Base-by-base conservation (phyloP, 2,113 vertebrate species). In the Colaptes auratus region DNA sequence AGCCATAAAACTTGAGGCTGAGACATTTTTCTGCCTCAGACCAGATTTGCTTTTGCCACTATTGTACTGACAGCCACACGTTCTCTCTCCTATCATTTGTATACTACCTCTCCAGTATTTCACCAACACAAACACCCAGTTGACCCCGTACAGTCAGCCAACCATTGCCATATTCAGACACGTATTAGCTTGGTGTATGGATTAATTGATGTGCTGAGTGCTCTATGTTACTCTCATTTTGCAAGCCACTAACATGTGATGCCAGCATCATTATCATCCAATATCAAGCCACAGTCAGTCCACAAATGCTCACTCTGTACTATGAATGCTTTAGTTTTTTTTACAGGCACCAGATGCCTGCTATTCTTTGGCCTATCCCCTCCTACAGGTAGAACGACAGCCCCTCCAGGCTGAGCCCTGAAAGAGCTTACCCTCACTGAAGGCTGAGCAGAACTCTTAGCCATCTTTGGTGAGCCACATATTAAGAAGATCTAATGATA, bases 1-100 rank as follows among this genome's bases (percentile, higher is more conserved):
- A 88, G 73, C 35, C 69, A 36, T 83, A 92, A 96, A 27, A 70
- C 91, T 81, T 85, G 72, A 93, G 80, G 86, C 76, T 90, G 42
- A 89, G 66, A 64, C 7, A 39, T 67, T 76, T 85, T 76, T 87
- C 63, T 82, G 59, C 74, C 71, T 35, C 65, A 58, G 53, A 82
- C 87, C 0, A 3, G 52, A 82, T 88, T 82, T 88, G 60, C 75
- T 74, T 74, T 73, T 74, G 63, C 85, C 21, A 39, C 46, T 66
- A 46, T 53, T 73, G 48, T 56, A 31, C 73, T 71, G 80, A 60
- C 56, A 92, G 79, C n/a, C 69, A 52, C 42, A 11, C 5, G 17
- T 11, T 27, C 58, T 60, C 69, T 36, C 64, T 86, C 56, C 56
- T 61, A 52, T 74, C 76, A 86, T 58, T 72, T 64, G 31, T 16